Percentiles rank a stretch among this genome's conserved stretches.
phyloP scores from a whole-genome alignment of 2,888 invertebrate genomes.

The Cataglyphis albicans region DNA sequence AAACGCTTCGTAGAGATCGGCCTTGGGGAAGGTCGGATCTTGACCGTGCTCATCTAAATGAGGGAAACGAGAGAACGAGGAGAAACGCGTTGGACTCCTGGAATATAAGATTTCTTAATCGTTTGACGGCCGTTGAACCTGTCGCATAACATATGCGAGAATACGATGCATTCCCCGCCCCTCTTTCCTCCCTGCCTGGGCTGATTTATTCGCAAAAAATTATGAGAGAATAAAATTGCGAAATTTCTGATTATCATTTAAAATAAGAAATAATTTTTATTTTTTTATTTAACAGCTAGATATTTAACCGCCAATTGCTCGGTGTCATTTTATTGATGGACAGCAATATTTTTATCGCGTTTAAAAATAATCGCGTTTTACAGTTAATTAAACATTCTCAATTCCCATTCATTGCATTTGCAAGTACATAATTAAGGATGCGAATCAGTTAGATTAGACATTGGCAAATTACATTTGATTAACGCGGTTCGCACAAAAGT shows the following conservation, averaged over 20 bases:
- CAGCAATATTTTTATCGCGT: neutral
- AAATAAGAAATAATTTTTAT: neutral
- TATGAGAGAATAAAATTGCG: neutral
- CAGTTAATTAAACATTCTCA: conserved; percentile 24
- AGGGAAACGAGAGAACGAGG: conserved; percentile 49
- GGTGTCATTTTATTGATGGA: neutral
- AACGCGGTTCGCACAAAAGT: conserved; percentile 28
- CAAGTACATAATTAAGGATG: conserved; percentile 26
- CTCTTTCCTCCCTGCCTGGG: neutral
- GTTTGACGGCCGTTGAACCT: conserved; percentile 37
- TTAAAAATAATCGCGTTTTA: conserved; percentile 9
- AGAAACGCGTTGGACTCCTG: conserved; percentile 34
- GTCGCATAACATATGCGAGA: neutral
- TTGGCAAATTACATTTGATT: conserved; percentile 33
- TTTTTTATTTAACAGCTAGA: neutral
- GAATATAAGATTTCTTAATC: conserved; percentile 51
- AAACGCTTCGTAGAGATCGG: conserved; percentile 58
- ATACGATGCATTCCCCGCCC: neutral
- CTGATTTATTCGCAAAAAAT: conserved; percentile 1
- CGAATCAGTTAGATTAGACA: conserved; percentile 32
- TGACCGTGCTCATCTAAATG: conserved; percentile 61
- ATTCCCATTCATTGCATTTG: neutral
- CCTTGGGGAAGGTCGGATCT: conserved; percentile 77
- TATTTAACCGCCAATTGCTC: neutral
- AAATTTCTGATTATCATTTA: neutral